A percentile compares a stretch with the other conserved stretches of the same genome.
Evolutionary conservation across 2,888 invertebrate species (phyloP).

Genomic region (Mimachlamys varia): DNA sequence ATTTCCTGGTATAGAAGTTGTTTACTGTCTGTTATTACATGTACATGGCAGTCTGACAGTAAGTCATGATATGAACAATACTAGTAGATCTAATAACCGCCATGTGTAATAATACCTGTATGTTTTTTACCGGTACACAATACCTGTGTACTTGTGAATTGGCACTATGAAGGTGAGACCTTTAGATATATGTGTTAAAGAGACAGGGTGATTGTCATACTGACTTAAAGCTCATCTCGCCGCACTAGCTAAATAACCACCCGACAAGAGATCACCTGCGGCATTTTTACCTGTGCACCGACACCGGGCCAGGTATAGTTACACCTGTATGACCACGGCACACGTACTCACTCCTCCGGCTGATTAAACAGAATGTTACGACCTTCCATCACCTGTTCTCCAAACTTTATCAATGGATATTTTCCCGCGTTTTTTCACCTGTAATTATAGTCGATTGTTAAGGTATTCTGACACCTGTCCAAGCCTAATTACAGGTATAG

Average conservation of each 20-base stretch:
- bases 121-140: not conserved
- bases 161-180: not conserved
- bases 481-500: not conserved
- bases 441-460: not conserved
- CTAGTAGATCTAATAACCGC: not conserved
- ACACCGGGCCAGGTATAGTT: conserved; percentile 6
- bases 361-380: conserved; percentile 17
- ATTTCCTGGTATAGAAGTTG: not conserved
- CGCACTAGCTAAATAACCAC: not conserved
- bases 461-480: conserved; percentile 2
- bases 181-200: not conserved
- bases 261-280: conserved; percentile 18
- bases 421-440: conserved; percentile 31
- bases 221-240: not conserved
- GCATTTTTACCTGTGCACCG: conserved; percentile 11
- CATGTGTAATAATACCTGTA: not conserved
- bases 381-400: not conserved
- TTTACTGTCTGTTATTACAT: not conserved
- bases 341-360: conserved; percentile 9
- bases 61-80: not conserved
- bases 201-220: not conserved
- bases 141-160: conserved; percentile 16
- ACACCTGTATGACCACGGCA: conserved; percentile 24
- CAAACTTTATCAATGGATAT: not conserved
- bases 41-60: not conserved